Base-by-base conservation (phyloP, 92 coral and sea anemone genomes). In the Umimayanthus chanpuru region DNA sequence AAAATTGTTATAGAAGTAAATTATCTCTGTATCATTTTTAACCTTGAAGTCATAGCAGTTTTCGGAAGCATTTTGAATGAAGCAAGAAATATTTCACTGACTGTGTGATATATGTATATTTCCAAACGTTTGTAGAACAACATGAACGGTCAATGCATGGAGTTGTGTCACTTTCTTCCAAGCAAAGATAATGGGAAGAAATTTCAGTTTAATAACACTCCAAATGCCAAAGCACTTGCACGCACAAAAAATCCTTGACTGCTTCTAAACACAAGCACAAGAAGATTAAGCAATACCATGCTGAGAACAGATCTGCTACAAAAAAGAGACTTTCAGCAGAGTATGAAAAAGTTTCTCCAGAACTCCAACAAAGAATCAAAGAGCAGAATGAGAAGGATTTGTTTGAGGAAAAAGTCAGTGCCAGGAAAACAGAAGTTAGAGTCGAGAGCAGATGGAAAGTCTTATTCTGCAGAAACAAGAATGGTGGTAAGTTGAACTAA, bases 381-480 rank as follows among this genome's bases (percentile, higher is more conserved):
- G n/a, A n/a, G n/a, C 68, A 61, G 16, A 61, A 9, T 11, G 68
- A 61, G 68, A 61, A 61, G n/a, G 68, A 61, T 61, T 11, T 61
- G 68, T 61, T 61, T 4, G 68, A 61, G 68, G 68, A 61, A 4
- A 61, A 61, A 2, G 68, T 61, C 68, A 61, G 68, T 61, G 68
- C 68, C 68, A 61, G 9, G 68, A 21, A 61, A 61, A 4, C 68
- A 61, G 68, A 61, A 61, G 68, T 20, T 21, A 61, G 68, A 61
- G 14, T 15, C 68, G 14, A 61, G 68, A 61, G 68, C 68, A 61
- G 68, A 61, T 61, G 68, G 68, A 15, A 61, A 61, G 68, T 61
- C 68, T 21, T 61, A 61, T 61, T 61, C 68, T 14, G 68, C 68
- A 61, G 68, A 61, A 61, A 61, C 74, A n/a, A 68, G 74, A 68